Conservation (phyloP, 1,140 invertebrate species). For the Chlorops oryzae region DNA sequence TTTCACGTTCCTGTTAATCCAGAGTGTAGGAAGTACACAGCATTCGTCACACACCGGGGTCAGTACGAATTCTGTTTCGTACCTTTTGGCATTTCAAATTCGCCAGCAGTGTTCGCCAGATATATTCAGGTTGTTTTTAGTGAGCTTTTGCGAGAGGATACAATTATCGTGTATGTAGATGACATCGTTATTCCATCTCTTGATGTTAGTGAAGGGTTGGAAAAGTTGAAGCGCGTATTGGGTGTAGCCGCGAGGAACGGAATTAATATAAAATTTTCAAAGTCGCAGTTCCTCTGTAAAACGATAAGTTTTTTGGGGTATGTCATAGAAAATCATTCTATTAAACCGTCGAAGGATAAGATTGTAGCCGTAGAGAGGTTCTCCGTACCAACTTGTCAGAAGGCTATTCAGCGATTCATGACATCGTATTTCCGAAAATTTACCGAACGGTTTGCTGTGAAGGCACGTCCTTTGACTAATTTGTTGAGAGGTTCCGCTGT, state of each 20-base stretch:
- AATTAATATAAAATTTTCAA: conserved; percentile 7
- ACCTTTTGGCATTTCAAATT: conserved; percentile 3
- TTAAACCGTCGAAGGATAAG: conserved; percentile 23
- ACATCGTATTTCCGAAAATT: too few relatives aligned
- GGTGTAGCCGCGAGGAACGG: background rate
- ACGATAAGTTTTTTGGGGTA: conserved; percentile 11
- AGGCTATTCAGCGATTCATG: too few relatives aligned
- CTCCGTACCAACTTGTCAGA: too few relatives aligned
- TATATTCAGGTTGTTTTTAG: background rate
- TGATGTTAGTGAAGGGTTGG: background rate
- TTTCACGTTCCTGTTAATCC: conserved; percentile 5
- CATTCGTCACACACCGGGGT: conserved; percentile 3
- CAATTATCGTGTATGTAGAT: conserved; percentile 4
- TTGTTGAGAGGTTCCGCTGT: too few relatives aligned
- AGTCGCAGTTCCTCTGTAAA: conserved; percentile 7
- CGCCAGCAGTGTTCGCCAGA: background rate
- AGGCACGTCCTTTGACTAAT: too few relatives aligned
- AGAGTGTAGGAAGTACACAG: background rate
- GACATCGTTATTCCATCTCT: conserved; percentile 7
- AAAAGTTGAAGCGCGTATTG: conserved; percentile 6
- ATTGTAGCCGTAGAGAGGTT: too few relatives aligned
- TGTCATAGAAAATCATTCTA: conserved; percentile 15
- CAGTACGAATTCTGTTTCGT: conserved; percentile 5
- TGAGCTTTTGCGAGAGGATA: background rate
- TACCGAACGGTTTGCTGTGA: too few relatives aligned